Conservation (phyloP, 23 tunicate genomes). For the Pegea sp. region DNA sequence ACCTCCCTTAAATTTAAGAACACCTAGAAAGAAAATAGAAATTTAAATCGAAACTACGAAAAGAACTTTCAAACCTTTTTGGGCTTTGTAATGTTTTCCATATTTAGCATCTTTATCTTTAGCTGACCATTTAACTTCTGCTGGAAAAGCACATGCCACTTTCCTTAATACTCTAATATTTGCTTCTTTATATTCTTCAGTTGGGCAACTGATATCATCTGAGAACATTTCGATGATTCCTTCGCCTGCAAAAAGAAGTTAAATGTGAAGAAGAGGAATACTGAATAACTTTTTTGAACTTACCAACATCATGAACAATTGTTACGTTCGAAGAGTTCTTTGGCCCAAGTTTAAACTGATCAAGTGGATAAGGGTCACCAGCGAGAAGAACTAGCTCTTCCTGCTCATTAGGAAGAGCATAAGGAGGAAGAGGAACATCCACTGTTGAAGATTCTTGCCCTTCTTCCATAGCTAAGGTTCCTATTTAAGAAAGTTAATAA, state of each 20-base stretch:
- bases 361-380: slow-evolving; percentile 62
- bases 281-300: no score
- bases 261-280: no score
- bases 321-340: slow-evolving; percentile 19
- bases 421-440: slow-evolving; percentile 47
- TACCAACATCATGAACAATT: slow-evolving; percentile 73
- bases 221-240: slow-evolving; percentile 69
- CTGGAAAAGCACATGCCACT: slow-evolving; percentile 45
- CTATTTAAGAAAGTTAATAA: background rate
- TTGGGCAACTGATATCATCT: slow-evolving; percentile 40
- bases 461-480: slow-evolving; percentile 15
- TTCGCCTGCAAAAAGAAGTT: no score
- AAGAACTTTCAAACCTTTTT: slow-evolving; percentile 12
- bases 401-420: slow-evolving; percentile 25
- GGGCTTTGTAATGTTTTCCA: slow-evolving; percentile 42
- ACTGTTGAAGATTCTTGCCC: slow-evolving; percentile 40
- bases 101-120: slow-evolving; percentile 40
- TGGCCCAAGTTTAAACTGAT: slow-evolving; percentile 33
- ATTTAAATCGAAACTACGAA: background rate
- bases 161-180: slow-evolving; percentile 45
- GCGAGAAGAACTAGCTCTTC: slow-evolving; percentile 32
- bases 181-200: slow-evolving; percentile 52
- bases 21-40: slow-evolving; percentile 11
- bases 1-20: slow-evolving; percentile 64
- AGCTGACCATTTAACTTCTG: slow-evolving; percentile 40